Evolutionary conservation across 2,888 invertebrate species (phyloP).

Genomic region (Papilio elwesi): DNA sequence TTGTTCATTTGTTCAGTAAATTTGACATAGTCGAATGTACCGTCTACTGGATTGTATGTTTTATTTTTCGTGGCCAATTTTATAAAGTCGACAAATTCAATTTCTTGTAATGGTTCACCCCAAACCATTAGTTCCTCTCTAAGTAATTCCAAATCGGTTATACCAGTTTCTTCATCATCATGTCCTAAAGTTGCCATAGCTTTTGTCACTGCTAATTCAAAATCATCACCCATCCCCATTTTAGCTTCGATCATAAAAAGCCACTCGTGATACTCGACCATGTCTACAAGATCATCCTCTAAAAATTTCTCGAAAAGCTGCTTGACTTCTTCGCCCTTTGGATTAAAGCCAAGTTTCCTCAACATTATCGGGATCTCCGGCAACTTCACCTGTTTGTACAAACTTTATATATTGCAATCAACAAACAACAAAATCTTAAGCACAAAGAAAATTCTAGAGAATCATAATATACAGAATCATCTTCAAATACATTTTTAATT

Average conservation of each 20-base stretch:
- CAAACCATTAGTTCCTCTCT: conserved; percentile 67
- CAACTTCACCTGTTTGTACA: conserved; percentile 60
- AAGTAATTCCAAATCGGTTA: conserved; percentile 63
- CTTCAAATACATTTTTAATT: too few species aligned
- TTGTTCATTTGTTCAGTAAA: conserved; percentile 77
- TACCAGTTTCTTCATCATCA: conserved; percentile 69
- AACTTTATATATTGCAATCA: neutral
- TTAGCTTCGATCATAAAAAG: conserved; percentile 77
- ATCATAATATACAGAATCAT: too few species aligned
- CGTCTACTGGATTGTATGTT: conserved; percentile 62
- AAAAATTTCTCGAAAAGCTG: conserved; percentile 63
- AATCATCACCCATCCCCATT: conserved; percentile 73
- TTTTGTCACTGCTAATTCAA: conserved; percentile 65
- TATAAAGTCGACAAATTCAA: conserved; percentile 71
- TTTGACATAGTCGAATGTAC: conserved; percentile 63
- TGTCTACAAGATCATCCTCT: conserved; percentile 75
- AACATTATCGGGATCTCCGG: conserved; percentile 67
- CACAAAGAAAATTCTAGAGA: too few species aligned
- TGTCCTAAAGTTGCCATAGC: conserved; percentile 70
- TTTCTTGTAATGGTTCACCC: conserved; percentile 72
- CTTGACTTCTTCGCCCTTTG: conserved; percentile 66
- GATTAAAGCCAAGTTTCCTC: conserved; percentile 74
- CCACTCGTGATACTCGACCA: conserved; percentile 73
- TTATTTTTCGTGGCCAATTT: conserved; percentile 69
- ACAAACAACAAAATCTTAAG: neutral